Base-by-base conservation (phyloP, 2,797 vertebrate species). In the Crocidura indochinensis region DNA sequence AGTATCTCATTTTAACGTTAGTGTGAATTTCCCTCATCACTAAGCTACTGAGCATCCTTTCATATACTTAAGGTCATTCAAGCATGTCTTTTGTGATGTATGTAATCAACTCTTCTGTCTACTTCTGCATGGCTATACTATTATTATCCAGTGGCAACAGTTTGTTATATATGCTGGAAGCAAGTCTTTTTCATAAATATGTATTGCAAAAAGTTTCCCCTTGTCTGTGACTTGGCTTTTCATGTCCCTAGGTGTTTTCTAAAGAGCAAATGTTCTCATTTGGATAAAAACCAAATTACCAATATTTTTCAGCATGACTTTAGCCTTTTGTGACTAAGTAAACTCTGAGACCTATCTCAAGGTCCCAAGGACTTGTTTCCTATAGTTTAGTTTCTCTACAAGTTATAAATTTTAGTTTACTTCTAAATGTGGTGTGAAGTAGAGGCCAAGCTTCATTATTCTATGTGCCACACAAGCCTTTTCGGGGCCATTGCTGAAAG, bases 321-420 rank as follows among this genome's bases (percentile, higher is more conserved):
- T 71, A 46, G 29, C 10, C 29, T 76, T 80, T 83, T 79, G 68
- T 38, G 38, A 38, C 38, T 38, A n/a, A 65, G 11, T 44, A 86
- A 65, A 65, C 11, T 56, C 22, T 51, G 26, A 5, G 38, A 38
- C 46, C 60, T 78, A 67, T 14, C 10, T 67, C 62, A 75, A 78
- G 38, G 60, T 87, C 38, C 77, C 44, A 65, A 26, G 31, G 1
- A 6, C 53, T 46, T 76, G 78, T 72, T 44, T 26, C 69, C 38
- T 80, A 8, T 51, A 51, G 10, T 49, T 60, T 51, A 51, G 10
- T 49, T 60, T 69, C 29, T 77, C 29, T 8, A 38, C 5, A 73
- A 65, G 12, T 80, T 68, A 19, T 2, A 20, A 62, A 68, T 73
- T 81, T 46, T 46, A 81, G 49, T 90, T 85, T 80, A 73, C n/a